Evolutionary conservation across 2,797 vertebrate species (phyloP).

Genomic region (Champsocephalus esox): DNA sequence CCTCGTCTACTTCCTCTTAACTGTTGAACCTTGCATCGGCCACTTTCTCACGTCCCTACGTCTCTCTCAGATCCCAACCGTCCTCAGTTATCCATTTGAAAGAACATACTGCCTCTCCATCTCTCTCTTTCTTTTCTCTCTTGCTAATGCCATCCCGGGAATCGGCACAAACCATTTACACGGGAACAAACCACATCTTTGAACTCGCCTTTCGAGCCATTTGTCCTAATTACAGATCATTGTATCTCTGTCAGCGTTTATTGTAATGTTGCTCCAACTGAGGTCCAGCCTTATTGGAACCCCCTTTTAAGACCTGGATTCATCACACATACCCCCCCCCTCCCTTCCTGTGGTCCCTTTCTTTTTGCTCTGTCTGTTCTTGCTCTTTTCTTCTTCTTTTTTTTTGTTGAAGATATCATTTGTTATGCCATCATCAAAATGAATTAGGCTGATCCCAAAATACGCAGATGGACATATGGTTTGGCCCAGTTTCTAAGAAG

Average conservation of each 20-base stretch:
- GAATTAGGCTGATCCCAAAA: constrained; percentile 81
- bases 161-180: constrained; percentile 78
- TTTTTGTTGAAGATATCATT: constrained; percentile 58
- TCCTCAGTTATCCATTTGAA: constrained; percentile 10
- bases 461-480: constrained; percentile 77
- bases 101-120: constrained; percentile 27
- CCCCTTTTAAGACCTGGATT: constrained; percentile 76
- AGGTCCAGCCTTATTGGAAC: constrained; percentile 77
- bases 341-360: constrained; percentile 40
- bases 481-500: constrained; percentile 80
- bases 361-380: constrained; percentile 39
- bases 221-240: constrained; percentile 82
- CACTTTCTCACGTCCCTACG: constrained; percentile 23
- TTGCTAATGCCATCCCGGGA: constrained; percentile 74
- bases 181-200: constrained; percentile 71
- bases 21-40: constrained; percentile 16
- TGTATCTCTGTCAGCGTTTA: constrained; percentile 71
- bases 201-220: constrained; percentile 86
- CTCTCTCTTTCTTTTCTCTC: constrained; percentile 27
- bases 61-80: constrained; percentile 20
- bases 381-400: constrained; percentile 30
- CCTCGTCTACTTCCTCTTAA: constrained; percentile 28
- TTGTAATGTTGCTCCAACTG: constrained; percentile 74
- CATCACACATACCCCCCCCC: constrained; percentile 65
- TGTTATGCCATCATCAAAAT: constrained; percentile 74